Conservation (phyloP, 2,113 vertebrate genomes). For the Prinia subflava region DNA sequence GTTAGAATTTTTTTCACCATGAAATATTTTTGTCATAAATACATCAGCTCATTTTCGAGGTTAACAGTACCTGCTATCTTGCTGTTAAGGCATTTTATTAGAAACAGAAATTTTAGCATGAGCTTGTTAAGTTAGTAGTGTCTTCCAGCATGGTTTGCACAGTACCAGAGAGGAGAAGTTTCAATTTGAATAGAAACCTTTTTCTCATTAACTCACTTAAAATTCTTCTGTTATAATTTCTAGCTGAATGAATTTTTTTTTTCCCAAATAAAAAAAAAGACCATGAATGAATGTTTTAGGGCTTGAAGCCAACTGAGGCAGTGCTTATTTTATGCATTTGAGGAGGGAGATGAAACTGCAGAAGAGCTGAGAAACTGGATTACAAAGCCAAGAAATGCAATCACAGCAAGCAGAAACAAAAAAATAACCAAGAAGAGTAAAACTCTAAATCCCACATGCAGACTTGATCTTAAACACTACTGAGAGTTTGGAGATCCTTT, state of each 20-base stretch:
- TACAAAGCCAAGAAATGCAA: constrained; percentile 66
- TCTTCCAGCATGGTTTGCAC: background rate
- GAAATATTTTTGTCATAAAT: background rate
- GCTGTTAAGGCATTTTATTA: background rate
- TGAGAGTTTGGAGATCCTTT: constrained; percentile 41
- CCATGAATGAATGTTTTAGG: constrained; percentile 36
- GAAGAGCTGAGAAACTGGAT: constrained; percentile 53
- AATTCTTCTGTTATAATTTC: constrained; percentile 16
- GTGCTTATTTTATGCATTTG: constrained; percentile 32
- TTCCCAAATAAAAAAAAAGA: background rate
- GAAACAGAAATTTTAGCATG: background rate
- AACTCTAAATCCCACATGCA: constrained; percentile 20
- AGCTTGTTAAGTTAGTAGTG: background rate
- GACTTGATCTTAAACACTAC: constrained; percentile 57
- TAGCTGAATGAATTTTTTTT: constrained; percentile 38
- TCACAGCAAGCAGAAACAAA: background rate
- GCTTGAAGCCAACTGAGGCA: constrained; percentile 16
- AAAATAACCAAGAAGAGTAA: background rate
- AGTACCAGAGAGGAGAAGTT: background rate
- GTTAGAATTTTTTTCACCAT: background rate
- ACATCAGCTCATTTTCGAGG: background rate
- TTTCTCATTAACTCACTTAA: constrained; percentile 21
- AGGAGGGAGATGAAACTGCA: constrained; percentile 44
- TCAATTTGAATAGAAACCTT: background rate
- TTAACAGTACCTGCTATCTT: background rate